Conservation (phyloP, 2,797 vertebrate species). For the Melopsittacus undulatus region DNA sequence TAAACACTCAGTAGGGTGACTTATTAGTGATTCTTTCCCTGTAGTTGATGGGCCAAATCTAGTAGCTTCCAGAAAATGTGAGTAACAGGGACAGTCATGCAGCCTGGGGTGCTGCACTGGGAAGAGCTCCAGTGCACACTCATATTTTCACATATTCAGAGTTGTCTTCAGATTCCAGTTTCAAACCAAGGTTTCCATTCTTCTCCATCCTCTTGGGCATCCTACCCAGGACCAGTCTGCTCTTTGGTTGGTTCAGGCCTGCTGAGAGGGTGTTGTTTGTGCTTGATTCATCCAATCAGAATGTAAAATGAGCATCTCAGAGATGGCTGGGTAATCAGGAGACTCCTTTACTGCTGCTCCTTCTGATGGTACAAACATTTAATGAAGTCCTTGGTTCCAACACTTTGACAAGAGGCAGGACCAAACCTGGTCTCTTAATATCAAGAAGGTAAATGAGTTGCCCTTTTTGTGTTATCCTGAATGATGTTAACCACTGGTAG, state of each 20-base stretch:
- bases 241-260: background rate
- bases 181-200: background rate
- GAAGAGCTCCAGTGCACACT: background rate
- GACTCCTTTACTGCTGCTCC: background rate
- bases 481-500: background rate
- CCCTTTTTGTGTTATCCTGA: background rate
- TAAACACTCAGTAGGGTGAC: background rate
- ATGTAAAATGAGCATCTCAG: background rate
- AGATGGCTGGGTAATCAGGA: background rate
- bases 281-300: background rate
- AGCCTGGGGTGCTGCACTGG: background rate
- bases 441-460: background rate
- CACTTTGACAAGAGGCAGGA: background rate
- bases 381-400: background rate
- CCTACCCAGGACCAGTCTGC: background rate
- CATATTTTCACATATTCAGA: background rate
- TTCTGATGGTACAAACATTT: background rate
- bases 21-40: background rate
- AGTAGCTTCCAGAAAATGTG: background rate
- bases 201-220: background rate
- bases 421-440: background rate
- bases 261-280: background rate
- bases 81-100: background rate
- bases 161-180: background rate
- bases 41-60: background rate